Base-by-base conservation (phyloP, 1,140 invertebrate genomes). In the Sarcophaga bullata region DNA sequence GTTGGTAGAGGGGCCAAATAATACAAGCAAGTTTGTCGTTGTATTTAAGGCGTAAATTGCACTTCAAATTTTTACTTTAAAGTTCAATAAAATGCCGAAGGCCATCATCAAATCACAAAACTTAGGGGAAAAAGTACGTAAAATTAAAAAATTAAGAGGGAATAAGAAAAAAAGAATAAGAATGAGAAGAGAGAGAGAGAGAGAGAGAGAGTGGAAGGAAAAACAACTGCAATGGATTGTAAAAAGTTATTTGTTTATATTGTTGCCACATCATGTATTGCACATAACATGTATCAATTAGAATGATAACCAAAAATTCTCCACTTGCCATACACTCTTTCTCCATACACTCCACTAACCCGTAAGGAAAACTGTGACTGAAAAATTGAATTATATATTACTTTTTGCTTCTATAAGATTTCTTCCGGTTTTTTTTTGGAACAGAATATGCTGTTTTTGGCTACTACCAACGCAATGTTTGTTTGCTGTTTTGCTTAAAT, bases 21-120 rank as follows among this genome's bases (percentile, higher is more conserved):
- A 15, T 15, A 15, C 6, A 15, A 15, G n/a, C 19, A 68, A n/a
- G n/a, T n/a, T 68, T 19, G 62, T 68, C 62, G 62, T 68, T 68
- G n/a, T 68, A 68, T 68, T 68, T 68, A 68, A 68, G 15, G 62
- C n/a, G 62, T 68, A 68, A 68, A 68, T 68, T 68, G 62, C 62
- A 68, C 62, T 68, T 68, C 8, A 68, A 13, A 17, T 19, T 68
- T n/a, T 68, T 68, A 68, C 19, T 68, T 68, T 68, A 68, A 68
- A 68, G 62, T 68, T 68, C 62, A 68, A 1, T n/a, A 17, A 19
- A 8, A 68, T 19, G 62, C 62, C 62, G 62, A 68, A 68, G 62
- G 62, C n/a, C 17, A 68, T 68, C 62, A 68, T 19, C 17, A 19
- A 68, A 17, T 37, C 25, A 37, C 6, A 52, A 17, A n/a, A 68